These are phyloP conservation scores for Cladopsammia gracilis DNA, from an alignment of 64 coral and sea anemone genomes.

Conservation along the genomic window DNA sequence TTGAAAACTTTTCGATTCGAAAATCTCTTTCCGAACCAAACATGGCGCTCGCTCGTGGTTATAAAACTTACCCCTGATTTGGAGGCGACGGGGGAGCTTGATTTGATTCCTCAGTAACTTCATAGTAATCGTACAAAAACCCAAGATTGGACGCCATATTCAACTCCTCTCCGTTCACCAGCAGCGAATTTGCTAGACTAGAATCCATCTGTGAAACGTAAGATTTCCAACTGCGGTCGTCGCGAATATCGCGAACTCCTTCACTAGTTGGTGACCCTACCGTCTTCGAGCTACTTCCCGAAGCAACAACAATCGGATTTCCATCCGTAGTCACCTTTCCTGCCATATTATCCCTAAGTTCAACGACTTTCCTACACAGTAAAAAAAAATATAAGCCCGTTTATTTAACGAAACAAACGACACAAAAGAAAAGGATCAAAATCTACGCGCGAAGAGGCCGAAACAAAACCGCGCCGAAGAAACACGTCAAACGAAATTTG, in stretches of 20 bases:
- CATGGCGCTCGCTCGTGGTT: background rate
- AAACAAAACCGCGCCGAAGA: constrained; percentile 19
- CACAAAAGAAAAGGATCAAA: constrained; percentile 12
- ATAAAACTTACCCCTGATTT: constrained; percentile 72
- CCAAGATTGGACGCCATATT: constrained; percentile 91
- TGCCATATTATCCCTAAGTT: constrained; percentile 53
- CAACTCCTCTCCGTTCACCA: constrained; percentile 90
- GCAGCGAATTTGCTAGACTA: constrained; percentile 68
- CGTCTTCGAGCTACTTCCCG: constrained; percentile 62
- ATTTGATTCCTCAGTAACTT: constrained; percentile 88
- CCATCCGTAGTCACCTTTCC: constrained; percentile 66
- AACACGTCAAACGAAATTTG: background rate
- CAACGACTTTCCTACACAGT: constrained; percentile 18
- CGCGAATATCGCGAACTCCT: constrained; percentile 50
- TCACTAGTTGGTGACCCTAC: constrained; percentile 46
- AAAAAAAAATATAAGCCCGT: background rate
- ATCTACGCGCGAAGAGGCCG: constrained; percentile 9
- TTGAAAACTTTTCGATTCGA: background rate
- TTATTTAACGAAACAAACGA: background rate
- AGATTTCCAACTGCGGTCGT: constrained; percentile 92
- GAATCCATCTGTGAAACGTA: constrained; percentile 89
- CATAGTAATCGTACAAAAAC: constrained; percentile 95
- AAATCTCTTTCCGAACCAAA: background rate
- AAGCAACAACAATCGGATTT: constrained; percentile 79
- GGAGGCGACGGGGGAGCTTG: constrained; percentile 82